Evolutionary conservation across 2,113 vertebrate genomes (phyloP), one percentile per base, ranked within the genome.

Genomic region (Cyphomyrus discorhynchus): DNA sequence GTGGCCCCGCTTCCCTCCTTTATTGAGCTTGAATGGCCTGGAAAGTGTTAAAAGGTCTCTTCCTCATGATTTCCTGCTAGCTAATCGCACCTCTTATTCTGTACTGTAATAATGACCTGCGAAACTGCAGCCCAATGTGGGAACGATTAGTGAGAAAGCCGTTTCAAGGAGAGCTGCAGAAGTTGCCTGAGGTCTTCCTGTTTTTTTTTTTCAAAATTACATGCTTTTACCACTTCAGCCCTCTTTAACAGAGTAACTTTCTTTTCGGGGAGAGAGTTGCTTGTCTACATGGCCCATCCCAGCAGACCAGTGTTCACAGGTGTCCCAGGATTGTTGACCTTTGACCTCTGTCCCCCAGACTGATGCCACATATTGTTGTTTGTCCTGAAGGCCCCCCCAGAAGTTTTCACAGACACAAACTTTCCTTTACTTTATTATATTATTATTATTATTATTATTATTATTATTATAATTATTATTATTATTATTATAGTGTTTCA

Each of bases 1-100:
- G 58, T 8, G 6, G 15, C 31, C 11, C 83, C 35, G 8, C 3
- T 86, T 77, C 27, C 3, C 21, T 88, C 39, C 31, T 10, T 31
- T 77, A 77, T 49, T 27, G 27, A 13, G 45, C 27, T 27, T 2
- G 49, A 89, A 17, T 21, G 70, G 47, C 46, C 49, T 70, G 24
- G 82, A 86, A 46, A 89, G 21, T 87, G 89, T 90, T 77, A 80
- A 89, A 89, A 15, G 7, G 6, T 52, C 13, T 77, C 45, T 88
- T 88, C n/a, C 39, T 24, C 24, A 3, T 46, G 46, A 89, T 53
- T 80, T 89, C 70, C 88, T 50, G 62, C 42, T 45, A 88, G 45
- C 27, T 77, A 77, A 88, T 88, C n/a, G 5, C 46, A 49, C 88
- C 46, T 88, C 66, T 88, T 88, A 58, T 49, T 70, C 88, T 49